phyloP scores from a whole-genome alignment of 2,888 invertebrate genomes.

The Piscicola geometra region DNA sequence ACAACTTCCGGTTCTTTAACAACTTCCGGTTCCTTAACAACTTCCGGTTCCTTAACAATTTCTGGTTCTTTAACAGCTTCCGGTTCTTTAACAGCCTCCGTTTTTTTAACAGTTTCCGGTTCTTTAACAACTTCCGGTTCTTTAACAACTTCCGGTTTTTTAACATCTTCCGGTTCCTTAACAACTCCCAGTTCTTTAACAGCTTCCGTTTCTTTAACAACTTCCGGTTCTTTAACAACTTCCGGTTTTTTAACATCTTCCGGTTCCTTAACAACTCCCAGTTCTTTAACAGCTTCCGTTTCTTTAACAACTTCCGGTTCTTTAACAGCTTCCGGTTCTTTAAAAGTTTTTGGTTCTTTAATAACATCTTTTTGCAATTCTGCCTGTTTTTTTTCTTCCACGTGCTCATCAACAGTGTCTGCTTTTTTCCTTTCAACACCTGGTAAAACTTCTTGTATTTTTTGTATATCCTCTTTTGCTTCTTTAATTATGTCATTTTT shows the following conservation, averaged over 20 bases:
- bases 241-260: not conserved
- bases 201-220: not conserved
- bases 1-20: slow-evolving; percentile 8
- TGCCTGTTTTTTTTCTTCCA: not conserved
- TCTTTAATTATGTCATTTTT: not conserved
- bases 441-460: not conserved
- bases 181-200: slow-evolving; percentile 3
- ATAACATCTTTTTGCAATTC: not conserved
- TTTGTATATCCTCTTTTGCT: not conserved
- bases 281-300: slow-evolving; percentile 10
- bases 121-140: slow-evolving; percentile 4
- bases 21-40: slow-evolving; percentile 9
- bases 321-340: not conserved
- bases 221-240: slow-evolving; percentile 12
- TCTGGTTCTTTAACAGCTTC: slow-evolving; percentile 3
- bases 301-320: slow-evolving; percentile 1
- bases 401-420: too few relatives aligned
- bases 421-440: not conserved
- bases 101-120: not conserved
- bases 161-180: not conserved
- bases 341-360: not conserved
- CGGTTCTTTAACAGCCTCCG: not conserved
- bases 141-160: not conserved
- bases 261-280: not conserved
- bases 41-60: not conserved